phyloP scores from a whole-genome alignment of 2,113 vertebrate genomes.

The Arizona elegans region DNA sequence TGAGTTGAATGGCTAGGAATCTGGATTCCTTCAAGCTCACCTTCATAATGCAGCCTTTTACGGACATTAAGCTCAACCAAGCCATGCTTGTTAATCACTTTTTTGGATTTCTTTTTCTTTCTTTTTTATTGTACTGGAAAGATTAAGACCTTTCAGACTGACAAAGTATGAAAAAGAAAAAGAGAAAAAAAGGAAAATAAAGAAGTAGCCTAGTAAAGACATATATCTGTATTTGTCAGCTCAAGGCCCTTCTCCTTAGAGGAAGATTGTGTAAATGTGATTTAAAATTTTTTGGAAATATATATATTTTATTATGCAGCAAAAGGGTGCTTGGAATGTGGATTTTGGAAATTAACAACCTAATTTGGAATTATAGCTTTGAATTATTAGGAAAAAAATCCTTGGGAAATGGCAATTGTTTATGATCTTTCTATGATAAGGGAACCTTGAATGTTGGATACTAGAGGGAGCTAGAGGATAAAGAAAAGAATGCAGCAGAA shows the following conservation, averaged over 20 bases:
- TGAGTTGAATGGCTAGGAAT: not conserved
- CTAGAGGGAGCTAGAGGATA: not conserved
- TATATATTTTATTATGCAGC: not conserved
- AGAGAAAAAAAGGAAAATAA: too few species aligned
- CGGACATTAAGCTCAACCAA: not conserved
- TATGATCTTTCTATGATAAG: not conserved
- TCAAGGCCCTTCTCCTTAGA: not conserved
- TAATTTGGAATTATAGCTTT: not conserved
- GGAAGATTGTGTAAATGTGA: not conserved
- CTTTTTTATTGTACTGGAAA: not conserved
- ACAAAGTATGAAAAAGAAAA: not conserved
- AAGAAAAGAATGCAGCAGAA: not conserved
- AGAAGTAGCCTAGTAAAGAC: too few species aligned
- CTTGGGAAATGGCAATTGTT: not conserved
- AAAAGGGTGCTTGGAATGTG: not conserved
- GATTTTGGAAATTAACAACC: not conserved
- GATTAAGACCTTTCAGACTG: not conserved
- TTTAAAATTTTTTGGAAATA: too few species aligned
- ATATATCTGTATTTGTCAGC: not conserved
- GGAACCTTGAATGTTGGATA: not conserved
- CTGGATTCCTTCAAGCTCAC: not conserved
- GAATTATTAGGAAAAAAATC: not conserved
- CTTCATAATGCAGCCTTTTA: not conserved
- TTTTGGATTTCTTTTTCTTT: not conserved
- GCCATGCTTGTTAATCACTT: not conserved